phyloP scores from a whole-genome alignment of 2,113 vertebrate species.

The Eidolon helvum region DNA sequence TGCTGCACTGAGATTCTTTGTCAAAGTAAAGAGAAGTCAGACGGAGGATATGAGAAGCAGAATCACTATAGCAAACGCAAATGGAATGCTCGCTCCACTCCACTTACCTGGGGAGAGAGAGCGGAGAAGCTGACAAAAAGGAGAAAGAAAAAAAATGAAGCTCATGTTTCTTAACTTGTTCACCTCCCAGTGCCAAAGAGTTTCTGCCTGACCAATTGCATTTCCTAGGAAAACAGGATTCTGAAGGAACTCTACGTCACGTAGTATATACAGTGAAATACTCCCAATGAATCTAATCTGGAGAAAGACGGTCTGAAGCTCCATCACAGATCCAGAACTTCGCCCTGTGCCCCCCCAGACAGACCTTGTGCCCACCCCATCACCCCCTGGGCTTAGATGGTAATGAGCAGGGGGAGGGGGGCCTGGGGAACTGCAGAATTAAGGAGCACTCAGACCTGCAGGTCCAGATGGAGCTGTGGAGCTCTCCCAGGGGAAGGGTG shows the following conservation, averaged over 20 bases:
- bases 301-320: neutral
- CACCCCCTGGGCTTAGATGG: too few relatives aligned
- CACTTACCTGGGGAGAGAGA: neutral
- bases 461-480: too few relatives aligned
- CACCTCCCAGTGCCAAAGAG: neutral
- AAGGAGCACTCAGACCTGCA: neutral
- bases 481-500: neutral
- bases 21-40: slow-evolving; percentile 23
- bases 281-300: neutral
- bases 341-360: neutral
- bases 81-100: neutral
- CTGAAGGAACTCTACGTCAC: neutral
- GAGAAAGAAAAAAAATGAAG: neutral
- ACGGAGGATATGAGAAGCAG: neutral
- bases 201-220: neutral
- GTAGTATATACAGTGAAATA: neutral
- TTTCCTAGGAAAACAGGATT: neutral
- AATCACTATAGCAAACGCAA: neutral
- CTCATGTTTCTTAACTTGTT: neutral
- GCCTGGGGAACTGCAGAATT: neutral
- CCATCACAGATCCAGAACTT: neutral
- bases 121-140: neutral
- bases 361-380: rapidly evolving
- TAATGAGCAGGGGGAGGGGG: neutral
- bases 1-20: neutral